Conservation (phyloP, 2,797 vertebrate species). For the Periophthalmus magnuspinnatus region DNA sequence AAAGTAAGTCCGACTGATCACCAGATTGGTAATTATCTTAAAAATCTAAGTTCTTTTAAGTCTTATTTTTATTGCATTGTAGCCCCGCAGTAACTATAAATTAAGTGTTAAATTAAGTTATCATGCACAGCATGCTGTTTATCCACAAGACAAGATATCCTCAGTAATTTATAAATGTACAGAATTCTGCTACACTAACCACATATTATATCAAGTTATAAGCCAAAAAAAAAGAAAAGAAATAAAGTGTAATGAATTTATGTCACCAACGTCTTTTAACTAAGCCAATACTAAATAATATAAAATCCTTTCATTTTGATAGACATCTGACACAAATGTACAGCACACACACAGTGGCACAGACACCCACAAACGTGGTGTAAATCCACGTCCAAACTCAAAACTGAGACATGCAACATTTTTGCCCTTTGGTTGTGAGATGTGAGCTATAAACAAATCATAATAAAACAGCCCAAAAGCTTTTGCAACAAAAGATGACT, state of each 20-base stretch:
- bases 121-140: not conserved
- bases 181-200: not conserved
- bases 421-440: not conserved
- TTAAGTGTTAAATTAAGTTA: not conserved
- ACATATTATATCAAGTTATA: not conserved
- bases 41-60: not conserved
- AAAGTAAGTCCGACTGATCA: not conserved
- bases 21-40: not conserved
- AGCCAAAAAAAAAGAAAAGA: not conserved
- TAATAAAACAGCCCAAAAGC: conserved; percentile 16
- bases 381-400: not conserved
- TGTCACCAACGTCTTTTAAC: not conserved
- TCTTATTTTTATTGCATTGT: not conserved
- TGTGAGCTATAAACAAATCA: conserved; percentile 15
- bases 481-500: conserved; percentile 7
- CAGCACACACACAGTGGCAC: conserved; percentile 17
- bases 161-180: not conserved
- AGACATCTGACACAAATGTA: conserved; percentile 17
- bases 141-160: not conserved
- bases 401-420: not conserved
- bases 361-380: conserved; percentile 18
- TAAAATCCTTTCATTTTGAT: not conserved
- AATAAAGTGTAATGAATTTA: not conserved
- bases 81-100: not conserved
- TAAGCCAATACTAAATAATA: not conserved